A percentile compares a stretch with the other conserved stretches of the same genome.
These are phyloP conservation scores for Sphaerodactylus townsendi DNA, from an alignment of 2,113 vertebrate genomes.

Conservation along the genomic window DNA sequence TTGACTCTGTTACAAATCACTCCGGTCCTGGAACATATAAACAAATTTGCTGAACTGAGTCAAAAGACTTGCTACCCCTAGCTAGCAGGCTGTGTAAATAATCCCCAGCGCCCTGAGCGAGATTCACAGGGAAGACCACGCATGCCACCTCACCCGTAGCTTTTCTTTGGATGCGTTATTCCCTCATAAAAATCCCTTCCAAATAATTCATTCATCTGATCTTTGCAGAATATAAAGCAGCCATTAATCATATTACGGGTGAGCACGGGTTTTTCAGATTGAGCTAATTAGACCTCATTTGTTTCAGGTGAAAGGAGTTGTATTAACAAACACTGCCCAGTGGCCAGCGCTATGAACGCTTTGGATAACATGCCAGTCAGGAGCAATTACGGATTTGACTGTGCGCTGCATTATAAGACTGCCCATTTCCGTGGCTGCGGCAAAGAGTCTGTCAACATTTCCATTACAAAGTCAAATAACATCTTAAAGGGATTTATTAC, in stretches of 20 bases:
- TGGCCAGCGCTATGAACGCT: slow-evolving; percentile 17
- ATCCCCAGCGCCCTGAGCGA: neutral
- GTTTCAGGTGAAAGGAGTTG: slow-evolving; percentile 46
- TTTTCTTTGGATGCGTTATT: slow-evolving; percentile 27
- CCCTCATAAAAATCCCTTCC: slow-evolving; percentile 9
- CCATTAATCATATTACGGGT: slow-evolving; percentile 54
- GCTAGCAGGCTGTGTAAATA: neutral
- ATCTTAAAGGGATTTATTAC: slow-evolving; percentile 56
- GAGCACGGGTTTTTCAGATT: slow-evolving; percentile 46
- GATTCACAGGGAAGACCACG: neutral
- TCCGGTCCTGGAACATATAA: neutral
- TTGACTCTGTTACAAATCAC: neutral
- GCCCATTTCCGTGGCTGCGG: slow-evolving; percentile 16
- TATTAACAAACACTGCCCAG: slow-evolving; percentile 22
- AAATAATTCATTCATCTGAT: slow-evolving; percentile 12
- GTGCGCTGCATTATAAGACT: slow-evolving; percentile 20
- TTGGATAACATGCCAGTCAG: slow-evolving; percentile 32
- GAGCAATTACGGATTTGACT: slow-evolving; percentile 51
- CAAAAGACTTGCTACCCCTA: neutral
- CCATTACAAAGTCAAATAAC: slow-evolving; percentile 53
- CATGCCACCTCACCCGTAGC: neutral
- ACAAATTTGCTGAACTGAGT: neutral
- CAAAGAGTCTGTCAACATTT: slow-evolving; percentile 51
- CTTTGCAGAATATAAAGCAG: slow-evolving; percentile 10
- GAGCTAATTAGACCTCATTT: slow-evolving; percentile 60